Conservation (phyloP, 2,797 vertebrate genomes). For the Orientallactaga sibirica region DNA sequence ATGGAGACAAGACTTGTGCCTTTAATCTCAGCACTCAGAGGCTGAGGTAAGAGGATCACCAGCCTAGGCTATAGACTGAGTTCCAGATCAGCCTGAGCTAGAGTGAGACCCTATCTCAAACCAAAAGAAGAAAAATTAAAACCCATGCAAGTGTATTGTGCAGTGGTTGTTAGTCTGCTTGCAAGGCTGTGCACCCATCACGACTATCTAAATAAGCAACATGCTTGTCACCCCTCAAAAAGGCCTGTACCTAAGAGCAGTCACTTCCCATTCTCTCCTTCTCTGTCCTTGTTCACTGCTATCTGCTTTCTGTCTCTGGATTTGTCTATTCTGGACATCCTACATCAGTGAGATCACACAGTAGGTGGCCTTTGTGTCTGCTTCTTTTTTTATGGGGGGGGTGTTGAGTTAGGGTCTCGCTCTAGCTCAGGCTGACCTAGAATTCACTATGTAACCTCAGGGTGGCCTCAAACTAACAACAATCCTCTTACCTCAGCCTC, state of each 20-base stretch:
- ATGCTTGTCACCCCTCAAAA: not conserved
- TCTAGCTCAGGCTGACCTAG: no score
- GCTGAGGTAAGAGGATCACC: no score
- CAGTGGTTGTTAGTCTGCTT: not conserved
- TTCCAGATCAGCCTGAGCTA: no score
- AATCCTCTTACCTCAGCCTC: no score
- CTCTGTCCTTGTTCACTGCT: not conserved
- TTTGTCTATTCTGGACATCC: not conserved
- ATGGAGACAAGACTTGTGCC: no score
- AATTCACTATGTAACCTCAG: no score
- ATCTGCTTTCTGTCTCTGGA: not conserved
- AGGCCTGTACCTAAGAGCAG: not conserved
- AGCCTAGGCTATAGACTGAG: no score
- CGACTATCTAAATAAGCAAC: not conserved
- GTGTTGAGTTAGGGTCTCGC: no score
- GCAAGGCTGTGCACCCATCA: not conserved
- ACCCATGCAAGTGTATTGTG: not conserved
- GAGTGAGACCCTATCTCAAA: no score
- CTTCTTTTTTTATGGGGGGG: not conserved
- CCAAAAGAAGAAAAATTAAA: no score
- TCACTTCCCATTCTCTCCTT: not conserved
- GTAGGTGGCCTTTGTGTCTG: rapidly evolving
- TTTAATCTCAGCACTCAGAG: no score
- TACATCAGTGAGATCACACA: not conserved
- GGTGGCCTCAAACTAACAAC: no score